phyloP scores from a whole-genome alignment of 2,113 vertebrate species.

The Dicaeum eximium region DNA sequence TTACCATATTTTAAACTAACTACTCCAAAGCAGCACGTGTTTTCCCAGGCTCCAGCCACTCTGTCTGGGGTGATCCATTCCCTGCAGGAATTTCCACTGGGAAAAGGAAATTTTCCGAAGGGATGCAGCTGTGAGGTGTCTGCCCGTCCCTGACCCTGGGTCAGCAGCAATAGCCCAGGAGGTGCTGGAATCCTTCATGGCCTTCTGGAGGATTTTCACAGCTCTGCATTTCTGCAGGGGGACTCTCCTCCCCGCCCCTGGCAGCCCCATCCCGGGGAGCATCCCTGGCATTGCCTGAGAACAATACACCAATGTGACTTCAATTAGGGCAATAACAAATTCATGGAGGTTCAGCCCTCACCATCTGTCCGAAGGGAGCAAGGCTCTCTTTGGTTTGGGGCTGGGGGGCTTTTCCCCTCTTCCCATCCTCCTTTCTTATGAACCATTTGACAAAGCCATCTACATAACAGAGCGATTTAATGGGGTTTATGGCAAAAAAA shows the following conservation, averaged over 20 bases:
- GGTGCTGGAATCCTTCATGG: constrained; percentile 37
- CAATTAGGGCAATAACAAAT: constrained; percentile 65
- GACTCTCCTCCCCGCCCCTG: neutral
- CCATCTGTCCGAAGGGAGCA: constrained; percentile 59
- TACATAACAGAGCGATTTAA: constrained; percentile 20
- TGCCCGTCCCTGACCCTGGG: constrained; percentile 12
- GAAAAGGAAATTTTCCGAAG: neutral
- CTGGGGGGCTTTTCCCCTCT: neutral
- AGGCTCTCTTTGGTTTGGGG: neutral
- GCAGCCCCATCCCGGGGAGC: neutral
- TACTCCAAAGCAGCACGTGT: neutral
- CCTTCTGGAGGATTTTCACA: constrained; percentile 33
- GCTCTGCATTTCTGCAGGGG: neutral
- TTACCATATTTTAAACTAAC: neutral
- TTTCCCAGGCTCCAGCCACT: constrained; percentile 19
- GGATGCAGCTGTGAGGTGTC: constrained; percentile 13
- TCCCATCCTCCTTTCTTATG: neutral
- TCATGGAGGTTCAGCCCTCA: constrained; percentile 36
- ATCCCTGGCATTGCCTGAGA: neutral
- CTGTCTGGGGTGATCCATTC: neutral
- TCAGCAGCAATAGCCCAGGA: constrained; percentile 3
- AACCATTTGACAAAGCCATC: constrained; percentile 16
- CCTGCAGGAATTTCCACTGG: neutral
- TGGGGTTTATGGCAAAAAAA: constrained; percentile 20
- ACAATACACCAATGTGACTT: constrained; percentile 58